Evolutionary conservation across 92 coral and sea anemone species (phyloP), one percentile per base, ranked within the genome.

Genomic region (Epizoanthus illoricatus): DNA sequence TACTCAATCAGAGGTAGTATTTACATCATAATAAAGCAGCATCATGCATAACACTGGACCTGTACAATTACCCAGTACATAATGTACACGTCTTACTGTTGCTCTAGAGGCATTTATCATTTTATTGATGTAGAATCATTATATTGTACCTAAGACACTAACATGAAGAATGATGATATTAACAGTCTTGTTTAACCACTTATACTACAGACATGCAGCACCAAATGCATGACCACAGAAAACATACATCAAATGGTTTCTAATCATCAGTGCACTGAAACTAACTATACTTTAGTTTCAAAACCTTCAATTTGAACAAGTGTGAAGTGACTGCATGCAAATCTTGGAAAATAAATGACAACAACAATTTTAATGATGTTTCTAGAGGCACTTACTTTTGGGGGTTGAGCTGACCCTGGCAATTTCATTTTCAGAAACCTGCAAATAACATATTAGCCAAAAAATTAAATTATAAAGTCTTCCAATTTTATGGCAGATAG

Each of bases 401-500:
- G 69, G 54, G 5, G 81, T 59, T 19, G 58, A 40, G 2, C 16
- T 39, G n/a, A n/a, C 36, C 52, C 63, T 76, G 61, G 81, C 41
- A 23, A 41, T 76, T 16, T 76, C 81, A 40, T 39, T 76, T 76
- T 76, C 81, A 17, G 81, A 76, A 61, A 59, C 67, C 81, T 76
- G 57, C 54, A 41, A 76, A 7, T 13, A 54, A 61, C 18, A 39
- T 40, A n/a, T n/a, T n/a, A 41, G 4, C 13, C 42, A 69, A 7
- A 69, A n/a, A 65, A 65, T 65, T 2, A 65, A 17, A 4, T 12
- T 11, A 24, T 15, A 36, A 1, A 65, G 5, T 65, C 16, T 11
- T 65, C 4, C 1, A 17, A 23, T 0, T 65, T 28, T 12, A 24
- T 65, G 28, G 13, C 8, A 19, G 10, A 33, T 23, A 65, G 33